Evolutionary conservation across 1,140 invertebrate species (phyloP).

Genomic region (Macrosteles quadrilineatus): DNA sequence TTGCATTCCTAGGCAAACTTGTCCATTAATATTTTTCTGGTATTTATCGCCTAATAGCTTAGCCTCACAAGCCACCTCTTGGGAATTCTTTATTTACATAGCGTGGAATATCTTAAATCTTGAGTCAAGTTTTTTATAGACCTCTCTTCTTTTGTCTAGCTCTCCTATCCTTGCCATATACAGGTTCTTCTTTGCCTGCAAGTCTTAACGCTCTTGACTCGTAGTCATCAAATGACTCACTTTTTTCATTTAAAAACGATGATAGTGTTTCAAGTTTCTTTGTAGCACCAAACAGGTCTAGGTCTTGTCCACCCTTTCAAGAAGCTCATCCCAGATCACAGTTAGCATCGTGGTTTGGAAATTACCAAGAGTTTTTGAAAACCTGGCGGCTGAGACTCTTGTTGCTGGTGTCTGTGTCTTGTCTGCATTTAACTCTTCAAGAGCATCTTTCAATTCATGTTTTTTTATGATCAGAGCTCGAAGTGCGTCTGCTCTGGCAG

Average conservation of each 20-base stretch:
- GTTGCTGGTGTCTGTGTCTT: background rate
- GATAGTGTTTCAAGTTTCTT: no score
- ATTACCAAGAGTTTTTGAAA: background rate
- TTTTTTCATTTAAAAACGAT: background rate
- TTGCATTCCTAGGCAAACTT: background rate
- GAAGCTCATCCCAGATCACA: background rate
- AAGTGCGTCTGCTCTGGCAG: no score
- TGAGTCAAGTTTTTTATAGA: background rate
- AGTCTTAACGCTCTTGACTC: background rate
- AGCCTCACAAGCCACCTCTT: no score
- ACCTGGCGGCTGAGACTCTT: background rate
- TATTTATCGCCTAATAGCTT: background rate
- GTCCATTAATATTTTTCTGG: background rate
- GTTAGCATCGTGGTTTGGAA: background rate
- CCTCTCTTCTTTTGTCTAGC: background rate
- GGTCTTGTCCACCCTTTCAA: background rate
- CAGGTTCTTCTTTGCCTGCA: background rate
- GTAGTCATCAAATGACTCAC: background rate
- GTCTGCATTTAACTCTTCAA: background rate
- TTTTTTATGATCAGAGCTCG: background rate
- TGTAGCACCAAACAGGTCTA: background rate
- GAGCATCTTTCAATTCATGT: background rate
- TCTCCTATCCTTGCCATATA: background rate
- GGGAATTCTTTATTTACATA: no score
- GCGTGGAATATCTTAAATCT: background rate